These are phyloP conservation scores for Odontesthes bonariensis DNA, from an alignment of 2,113 vertebrate genomes.

Conservation along the genomic window DNA sequence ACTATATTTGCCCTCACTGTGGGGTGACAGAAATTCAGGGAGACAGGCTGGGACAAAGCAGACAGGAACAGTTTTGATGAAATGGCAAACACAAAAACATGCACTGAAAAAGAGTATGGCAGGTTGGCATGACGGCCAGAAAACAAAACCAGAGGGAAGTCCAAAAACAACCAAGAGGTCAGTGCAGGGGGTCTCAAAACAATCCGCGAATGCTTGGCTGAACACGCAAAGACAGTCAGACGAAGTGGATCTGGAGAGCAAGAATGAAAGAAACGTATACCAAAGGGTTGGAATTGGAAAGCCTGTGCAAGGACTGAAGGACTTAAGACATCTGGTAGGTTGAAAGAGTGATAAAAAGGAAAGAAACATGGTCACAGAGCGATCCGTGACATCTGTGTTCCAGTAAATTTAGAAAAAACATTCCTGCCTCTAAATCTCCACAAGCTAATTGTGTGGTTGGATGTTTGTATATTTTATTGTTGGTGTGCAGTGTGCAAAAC, in stretches of 20 bases:
- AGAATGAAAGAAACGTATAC: not conserved
- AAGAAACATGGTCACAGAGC: not conserved
- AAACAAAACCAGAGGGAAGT: not conserved
- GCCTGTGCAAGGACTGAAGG: not conserved
- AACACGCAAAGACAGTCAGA: not conserved
- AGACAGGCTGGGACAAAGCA: not conserved
- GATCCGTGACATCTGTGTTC: not conserved
- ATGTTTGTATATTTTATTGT: slow-evolving; percentile 18
- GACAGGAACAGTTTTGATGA: not conserved
- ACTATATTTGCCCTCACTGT: not conserved
- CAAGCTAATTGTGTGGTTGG: not conserved
- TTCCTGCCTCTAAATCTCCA: not conserved
- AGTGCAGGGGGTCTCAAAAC: not conserved
- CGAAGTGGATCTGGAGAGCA: not conserved
- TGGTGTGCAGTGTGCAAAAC: not conserved
- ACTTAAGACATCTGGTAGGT: slow-evolving; percentile 10
- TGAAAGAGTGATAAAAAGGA: not conserved
- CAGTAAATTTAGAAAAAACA: not conserved
- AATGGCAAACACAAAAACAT: slow-evolving; percentile 4
- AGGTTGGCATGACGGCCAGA: not conserved
- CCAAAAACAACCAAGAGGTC: not conserved
- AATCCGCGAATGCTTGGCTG: not conserved
- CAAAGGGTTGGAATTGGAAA: not conserved
- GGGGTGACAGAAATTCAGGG: not conserved
- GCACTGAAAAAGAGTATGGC: not conserved